phyloP scores from a whole-genome alignment of 1,140 invertebrate genomes.

The Eubasilissa regina region DNA sequence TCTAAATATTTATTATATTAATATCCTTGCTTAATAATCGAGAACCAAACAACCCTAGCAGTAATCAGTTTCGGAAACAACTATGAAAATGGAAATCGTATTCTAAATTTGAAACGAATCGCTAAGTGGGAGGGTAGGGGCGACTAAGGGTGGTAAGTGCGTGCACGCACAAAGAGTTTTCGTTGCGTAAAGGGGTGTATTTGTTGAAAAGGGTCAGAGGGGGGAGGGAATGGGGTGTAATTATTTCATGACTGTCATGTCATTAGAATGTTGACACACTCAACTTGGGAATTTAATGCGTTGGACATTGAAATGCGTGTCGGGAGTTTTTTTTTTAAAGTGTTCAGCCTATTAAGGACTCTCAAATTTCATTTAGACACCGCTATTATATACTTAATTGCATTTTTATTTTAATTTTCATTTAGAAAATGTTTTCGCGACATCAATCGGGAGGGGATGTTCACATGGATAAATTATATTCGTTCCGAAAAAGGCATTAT shows the following conservation, averaged over 20 bases:
- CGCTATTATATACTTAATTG: not conserved
- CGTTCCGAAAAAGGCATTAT: too few species aligned
- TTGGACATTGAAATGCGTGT: conserved; percentile 7
- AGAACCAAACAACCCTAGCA: too few species aligned
- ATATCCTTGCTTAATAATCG: too few species aligned
- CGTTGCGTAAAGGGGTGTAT: not conserved
- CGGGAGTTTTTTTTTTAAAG: not conserved
- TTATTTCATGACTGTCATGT: conserved; percentile 22
- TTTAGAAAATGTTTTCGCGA: too few species aligned
- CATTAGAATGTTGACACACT: conserved; percentile 27
- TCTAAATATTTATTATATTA: too few species aligned
- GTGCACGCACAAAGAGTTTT: conserved; percentile 5
- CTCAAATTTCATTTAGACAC: not conserved
- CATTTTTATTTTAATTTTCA: not conserved
- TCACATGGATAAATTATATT: too few species aligned
- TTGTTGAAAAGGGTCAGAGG: not conserved
- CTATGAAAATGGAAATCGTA: conserved; percentile 2
- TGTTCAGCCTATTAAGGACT: not conserved
- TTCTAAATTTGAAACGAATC: conserved; percentile 22
- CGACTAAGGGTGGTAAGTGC: not conserved
- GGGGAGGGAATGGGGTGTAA: not conserved
- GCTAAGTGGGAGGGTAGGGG: not conserved
- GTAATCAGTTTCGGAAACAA: too few species aligned
- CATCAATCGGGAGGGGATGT: too few species aligned
- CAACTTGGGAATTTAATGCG: not conserved